Conservation (phyloP, 1,140 invertebrate genomes). For the Papilio polytes region DNA sequence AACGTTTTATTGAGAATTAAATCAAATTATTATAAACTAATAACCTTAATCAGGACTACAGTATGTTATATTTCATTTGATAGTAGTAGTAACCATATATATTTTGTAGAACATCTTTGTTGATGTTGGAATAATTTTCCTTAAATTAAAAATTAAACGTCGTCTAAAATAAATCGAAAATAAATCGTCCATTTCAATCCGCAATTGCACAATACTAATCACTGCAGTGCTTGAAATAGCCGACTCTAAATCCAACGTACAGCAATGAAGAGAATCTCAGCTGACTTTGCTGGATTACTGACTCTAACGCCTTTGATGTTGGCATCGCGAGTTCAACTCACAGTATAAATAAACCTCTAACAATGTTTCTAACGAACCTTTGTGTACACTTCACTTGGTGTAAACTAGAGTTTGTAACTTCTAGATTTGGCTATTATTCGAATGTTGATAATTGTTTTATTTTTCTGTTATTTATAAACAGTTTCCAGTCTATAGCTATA, state of each 20-base stretch:
- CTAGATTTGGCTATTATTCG: background rate
- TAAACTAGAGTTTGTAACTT: background rate
- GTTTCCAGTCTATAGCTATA: no score
- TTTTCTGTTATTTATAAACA: background rate
- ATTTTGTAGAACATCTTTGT: no score
- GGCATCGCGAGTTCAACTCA: no score
- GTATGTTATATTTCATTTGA: background rate
- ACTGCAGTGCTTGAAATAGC: slow-evolving; percentile 9
- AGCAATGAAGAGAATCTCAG: background rate
- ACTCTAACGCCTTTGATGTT: no score
- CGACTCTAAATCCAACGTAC: background rate
- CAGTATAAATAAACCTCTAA: background rate
- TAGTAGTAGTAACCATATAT: no score
- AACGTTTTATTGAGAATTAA: background rate
- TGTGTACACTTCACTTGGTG: background rate
- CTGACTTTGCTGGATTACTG: background rate
- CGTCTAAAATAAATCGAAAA: background rate
- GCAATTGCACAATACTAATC: slow-evolving; percentile 1
- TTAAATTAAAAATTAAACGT: background rate
- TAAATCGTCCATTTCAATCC: background rate
- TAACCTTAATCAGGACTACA: background rate
- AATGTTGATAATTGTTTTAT: background rate
- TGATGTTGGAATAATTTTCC: no score
- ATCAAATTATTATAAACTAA: background rate
- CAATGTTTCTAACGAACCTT: background rate